Evolutionary conservation across 2,888 invertebrate species (phyloP).

Genomic region (Polietes domitor): DNA sequence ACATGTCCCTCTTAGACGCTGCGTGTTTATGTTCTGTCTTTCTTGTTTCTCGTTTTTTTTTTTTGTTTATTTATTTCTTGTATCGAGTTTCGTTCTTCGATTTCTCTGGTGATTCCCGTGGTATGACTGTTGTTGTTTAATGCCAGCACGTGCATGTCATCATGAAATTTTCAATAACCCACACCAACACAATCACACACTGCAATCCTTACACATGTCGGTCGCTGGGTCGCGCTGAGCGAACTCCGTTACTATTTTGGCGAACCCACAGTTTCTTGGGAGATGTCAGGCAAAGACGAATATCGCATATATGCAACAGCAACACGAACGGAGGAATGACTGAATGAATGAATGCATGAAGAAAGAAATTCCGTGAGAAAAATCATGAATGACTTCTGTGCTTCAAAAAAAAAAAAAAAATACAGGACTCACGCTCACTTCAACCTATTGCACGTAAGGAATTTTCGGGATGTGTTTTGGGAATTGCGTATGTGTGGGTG

Average conservation of each 20-base stretch:
- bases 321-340: slow-evolving; percentile 1
- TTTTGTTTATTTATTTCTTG: neutral
- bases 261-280: slow-evolving; percentile 8
- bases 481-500: slow-evolving; percentile 5
- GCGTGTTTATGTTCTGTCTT: neutral
- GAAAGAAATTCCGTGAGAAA: slow-evolving; percentile 9
- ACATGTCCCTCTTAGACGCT: too few species aligned
- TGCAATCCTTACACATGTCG: neutral
- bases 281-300: neutral
- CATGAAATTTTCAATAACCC: slow-evolving; percentile 56
- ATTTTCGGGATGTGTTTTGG: neutral
- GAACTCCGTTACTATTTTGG: neutral
- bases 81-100: neutral
- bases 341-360: neutral
- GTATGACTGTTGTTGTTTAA: slow-evolving; percentile 63
- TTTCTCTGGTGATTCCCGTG: slow-evolving; percentile 2
- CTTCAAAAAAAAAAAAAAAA: slow-evolving; percentile 7
- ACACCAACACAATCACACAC: slow-evolving; percentile 9
- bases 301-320: neutral
- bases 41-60: too few species aligned
- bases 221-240: neutral
- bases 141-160: slow-evolving; percentile 63
- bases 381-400: slow-evolving; percentile 17
- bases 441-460: neutral
- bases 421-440: neutral